Evolutionary conservation across 2,113 vertebrate genomes (phyloP).

Genomic region (Cebidichthys violaceus): DNA sequence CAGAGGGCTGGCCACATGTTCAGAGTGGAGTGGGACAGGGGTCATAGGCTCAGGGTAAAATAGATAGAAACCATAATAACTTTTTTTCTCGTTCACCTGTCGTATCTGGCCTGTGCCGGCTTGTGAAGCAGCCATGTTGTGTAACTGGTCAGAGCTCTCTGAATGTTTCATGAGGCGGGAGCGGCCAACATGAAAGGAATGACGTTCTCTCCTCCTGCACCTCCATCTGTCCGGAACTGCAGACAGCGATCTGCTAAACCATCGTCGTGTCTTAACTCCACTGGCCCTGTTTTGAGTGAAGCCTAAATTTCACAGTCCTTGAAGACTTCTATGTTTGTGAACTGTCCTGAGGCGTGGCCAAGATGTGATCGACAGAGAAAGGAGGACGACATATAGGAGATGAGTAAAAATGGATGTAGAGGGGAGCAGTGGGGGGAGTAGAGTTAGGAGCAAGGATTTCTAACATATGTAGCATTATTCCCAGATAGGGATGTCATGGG

Average conservation of each 20-base stretch:
- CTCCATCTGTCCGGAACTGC: slow-evolving; percentile 5
- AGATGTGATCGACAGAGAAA: slow-evolving; percentile 25
- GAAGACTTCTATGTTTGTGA: slow-evolving; percentile 2
- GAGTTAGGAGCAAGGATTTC: not conserved
- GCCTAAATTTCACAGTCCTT: slow-evolving; percentile 58
- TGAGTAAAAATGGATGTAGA: slow-evolving; percentile 18
- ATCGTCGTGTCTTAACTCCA: slow-evolving; percentile 37
- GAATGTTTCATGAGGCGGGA: slow-evolving; percentile 17
- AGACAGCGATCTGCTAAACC: slow-evolving; percentile 2
- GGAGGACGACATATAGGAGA: not conserved
- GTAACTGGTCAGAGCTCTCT: slow-evolving; percentile 17
- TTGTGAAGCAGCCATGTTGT: not conserved
- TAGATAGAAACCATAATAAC: slow-evolving; percentile 14
- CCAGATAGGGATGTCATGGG: too few species aligned
- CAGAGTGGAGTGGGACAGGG: not conserved
- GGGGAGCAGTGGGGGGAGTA: not conserved
- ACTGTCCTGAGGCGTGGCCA: not conserved
- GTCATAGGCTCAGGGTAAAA: slow-evolving; percentile 25
- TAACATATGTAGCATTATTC: too few species aligned
- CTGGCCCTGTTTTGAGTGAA: slow-evolving; percentile 36
- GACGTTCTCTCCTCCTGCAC: not conserved
- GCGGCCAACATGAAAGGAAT: not conserved
- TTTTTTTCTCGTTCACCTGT: not conserved
- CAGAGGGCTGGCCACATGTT: not conserved
- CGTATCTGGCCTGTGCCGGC: not conserved